Conservation (phyloP, 2,797 vertebrate species). For the Phoebastria nigripes region DNA sequence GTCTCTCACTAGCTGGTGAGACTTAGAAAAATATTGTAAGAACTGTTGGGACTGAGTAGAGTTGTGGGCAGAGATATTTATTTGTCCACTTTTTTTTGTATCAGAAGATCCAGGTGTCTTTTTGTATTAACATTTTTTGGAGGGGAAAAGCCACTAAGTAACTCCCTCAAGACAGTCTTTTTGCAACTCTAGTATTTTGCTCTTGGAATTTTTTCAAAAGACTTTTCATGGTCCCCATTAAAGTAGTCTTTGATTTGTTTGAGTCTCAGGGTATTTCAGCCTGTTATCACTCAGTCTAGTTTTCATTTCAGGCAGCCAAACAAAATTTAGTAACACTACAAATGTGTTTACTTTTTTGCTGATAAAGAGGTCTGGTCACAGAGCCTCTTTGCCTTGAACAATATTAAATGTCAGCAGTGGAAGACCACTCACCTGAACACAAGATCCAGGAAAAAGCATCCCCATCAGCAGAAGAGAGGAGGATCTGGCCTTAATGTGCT, state of each 20-base stretch:
- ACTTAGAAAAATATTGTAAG: neutral
- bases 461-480: neutral
- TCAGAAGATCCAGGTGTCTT: neutral
- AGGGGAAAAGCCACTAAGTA: neutral
- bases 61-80: neutral
- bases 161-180: neutral
- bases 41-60: neutral
- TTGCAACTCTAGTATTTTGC: neutral
- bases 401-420: neutral
- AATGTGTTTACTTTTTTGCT: slow-evolving; percentile 19
- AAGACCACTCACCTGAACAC: neutral
- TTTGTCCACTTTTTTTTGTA: neutral
- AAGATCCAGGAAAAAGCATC: neutral
- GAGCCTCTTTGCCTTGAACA: neutral
- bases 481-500: neutral
- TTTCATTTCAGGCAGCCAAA: slow-evolving; percentile 27
- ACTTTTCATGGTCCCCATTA: neutral
- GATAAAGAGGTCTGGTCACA: slow-evolving; percentile 30
- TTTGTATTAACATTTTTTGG: neutral
- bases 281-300: slow-evolving; percentile 24
- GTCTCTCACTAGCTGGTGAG: neutral
- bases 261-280: slow-evolving; percentile 15
- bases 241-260: slow-evolving; percentile 36
- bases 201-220: slow-evolving; percentile 5
- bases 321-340: slow-evolving; percentile 26